Percentiles rank a stretch among this genome's conserved stretches.
Evolutionary conservation across 1,140 invertebrate species (phyloP).

Genomic region (Brachionus sp.): DNA sequence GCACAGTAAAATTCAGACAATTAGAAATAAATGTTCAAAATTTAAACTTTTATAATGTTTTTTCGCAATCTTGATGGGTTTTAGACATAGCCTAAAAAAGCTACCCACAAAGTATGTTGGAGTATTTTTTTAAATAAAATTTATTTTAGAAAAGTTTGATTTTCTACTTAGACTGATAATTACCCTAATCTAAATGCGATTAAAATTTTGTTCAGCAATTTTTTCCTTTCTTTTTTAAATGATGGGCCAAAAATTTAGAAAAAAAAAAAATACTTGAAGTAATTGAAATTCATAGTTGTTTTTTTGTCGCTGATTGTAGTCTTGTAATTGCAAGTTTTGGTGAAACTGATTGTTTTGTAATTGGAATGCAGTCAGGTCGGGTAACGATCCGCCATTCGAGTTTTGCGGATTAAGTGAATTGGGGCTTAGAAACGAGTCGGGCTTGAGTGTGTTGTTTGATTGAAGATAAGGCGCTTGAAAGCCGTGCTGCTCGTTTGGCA

Average conservation of each 20-base stretch:
- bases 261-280: neutral
- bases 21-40: neutral
- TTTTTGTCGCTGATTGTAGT: slow-evolving; percentile 12
- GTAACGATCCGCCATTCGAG: slow-evolving; percentile 22
- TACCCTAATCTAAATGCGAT: no score
- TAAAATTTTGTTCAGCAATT: no score
- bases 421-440: neutral
- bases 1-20: neutral
- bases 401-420: neutral
- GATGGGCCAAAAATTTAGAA: neutral
- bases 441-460: neutral
- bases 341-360: slow-evolving; percentile 26
- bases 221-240: no score
- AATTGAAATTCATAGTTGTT: slow-evolving; percentile 16
- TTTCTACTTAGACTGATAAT: no score
- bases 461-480: neutral
- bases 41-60: neutral
- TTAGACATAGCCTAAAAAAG: neutral
- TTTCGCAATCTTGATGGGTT: neutral
- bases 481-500: neutral
- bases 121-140: no score
- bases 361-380: slow-evolving; percentile 45
- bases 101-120: no score
- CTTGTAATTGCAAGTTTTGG: slow-evolving; percentile 13
- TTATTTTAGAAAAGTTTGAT: no score